Evolutionary conservation across 2,888 invertebrate species (phyloP).

Genomic region (Drosophila kanekoi): DNA sequence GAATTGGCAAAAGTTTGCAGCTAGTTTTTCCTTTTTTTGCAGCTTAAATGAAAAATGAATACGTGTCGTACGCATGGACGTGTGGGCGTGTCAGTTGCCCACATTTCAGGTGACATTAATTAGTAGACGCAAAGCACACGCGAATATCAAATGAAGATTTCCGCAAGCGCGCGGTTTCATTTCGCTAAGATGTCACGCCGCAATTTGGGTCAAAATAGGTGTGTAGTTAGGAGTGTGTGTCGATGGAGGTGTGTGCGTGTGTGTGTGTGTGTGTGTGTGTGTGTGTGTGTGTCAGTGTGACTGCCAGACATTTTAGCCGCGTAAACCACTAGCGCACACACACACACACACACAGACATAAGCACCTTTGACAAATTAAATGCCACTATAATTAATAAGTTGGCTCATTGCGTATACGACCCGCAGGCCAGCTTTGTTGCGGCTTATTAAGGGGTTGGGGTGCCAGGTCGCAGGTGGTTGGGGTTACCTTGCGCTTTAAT

Average conservation of each 20-base stretch:
- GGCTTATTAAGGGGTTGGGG: constrained; percentile 5
- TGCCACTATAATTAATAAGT: constrained; percentile 50
- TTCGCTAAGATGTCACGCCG: constrained; percentile 59
- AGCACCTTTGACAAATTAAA: constrained; percentile 47
- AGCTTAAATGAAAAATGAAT: constrained; percentile 28
- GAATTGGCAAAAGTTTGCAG: constrained; percentile 42
- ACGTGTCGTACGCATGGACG: constrained; percentile 25
- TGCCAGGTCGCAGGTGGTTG: background rate
- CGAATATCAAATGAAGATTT: constrained; percentile 58
- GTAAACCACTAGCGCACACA: constrained; percentile 21
- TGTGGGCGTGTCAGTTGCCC: background rate
- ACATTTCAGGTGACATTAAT: constrained; percentile 46
- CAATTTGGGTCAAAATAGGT: constrained; percentile 60
- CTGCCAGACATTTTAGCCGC: constrained; percentile 18
- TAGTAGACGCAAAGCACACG: constrained; percentile 35
- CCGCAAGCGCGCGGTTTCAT: constrained; percentile 58
- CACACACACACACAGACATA: background rate
- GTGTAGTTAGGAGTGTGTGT: constrained; percentile 1
- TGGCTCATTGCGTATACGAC: constrained; percentile 34
- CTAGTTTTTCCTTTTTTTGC: constrained; percentile 28
- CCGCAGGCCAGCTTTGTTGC: constrained; percentile 30
- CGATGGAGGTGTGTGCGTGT: background rate
- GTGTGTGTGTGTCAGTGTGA: constrained; percentile 7
- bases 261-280: constrained; percentile 1
- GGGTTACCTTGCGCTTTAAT: constrained; percentile 19